Evolutionary conservation across 2,888 invertebrate genomes (phyloP).

Genomic region (Crematogaster levior): DNA sequence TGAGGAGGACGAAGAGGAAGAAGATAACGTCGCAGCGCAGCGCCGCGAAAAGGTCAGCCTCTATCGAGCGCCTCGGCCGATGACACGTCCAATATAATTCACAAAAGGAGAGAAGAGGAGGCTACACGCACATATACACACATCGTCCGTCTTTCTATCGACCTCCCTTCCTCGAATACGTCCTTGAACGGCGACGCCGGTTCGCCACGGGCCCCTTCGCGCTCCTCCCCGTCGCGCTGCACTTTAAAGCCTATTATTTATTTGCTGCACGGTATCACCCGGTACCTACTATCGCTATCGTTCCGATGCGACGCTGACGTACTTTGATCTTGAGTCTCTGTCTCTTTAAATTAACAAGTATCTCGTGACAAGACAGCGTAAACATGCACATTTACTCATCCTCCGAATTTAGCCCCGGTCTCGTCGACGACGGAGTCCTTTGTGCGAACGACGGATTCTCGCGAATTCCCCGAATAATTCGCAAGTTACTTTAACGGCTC

Average conservation of each 20-base stretch:
- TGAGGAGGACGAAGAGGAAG: constrained; percentile 9
- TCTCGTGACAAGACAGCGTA: not conserved
- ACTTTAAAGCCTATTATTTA: not conserved
- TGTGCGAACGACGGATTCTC: not conserved
- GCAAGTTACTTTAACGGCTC: not conserved
- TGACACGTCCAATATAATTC: constrained; percentile 14
- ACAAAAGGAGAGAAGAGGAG: not conserved
- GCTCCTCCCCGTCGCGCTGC: not conserved
- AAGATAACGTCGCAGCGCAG: not conserved
- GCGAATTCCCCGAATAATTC: not conserved
- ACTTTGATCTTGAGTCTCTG: not conserved
- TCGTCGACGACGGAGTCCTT: not conserved
- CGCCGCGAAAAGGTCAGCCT: constrained; percentile 37
- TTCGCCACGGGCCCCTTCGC: not conserved
- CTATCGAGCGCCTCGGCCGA: constrained; percentile 38
- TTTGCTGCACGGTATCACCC: not conserved
- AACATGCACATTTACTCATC: not conserved
- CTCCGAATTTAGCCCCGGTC: not conserved
- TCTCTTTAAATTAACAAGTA: not conserved
- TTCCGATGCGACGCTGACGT: not conserved
- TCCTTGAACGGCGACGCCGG: constrained; percentile 9
- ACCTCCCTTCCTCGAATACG: constrained; percentile 12
- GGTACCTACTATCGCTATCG: not conserved
- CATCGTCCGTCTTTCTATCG: not conserved
- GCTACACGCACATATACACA: not conserved